A percentile compares a stretch with the other conserved stretches of the same genome.
phyloP scores from a whole-genome alignment of 2,113 vertebrate species.

The Eurystomus gularis region DNA sequence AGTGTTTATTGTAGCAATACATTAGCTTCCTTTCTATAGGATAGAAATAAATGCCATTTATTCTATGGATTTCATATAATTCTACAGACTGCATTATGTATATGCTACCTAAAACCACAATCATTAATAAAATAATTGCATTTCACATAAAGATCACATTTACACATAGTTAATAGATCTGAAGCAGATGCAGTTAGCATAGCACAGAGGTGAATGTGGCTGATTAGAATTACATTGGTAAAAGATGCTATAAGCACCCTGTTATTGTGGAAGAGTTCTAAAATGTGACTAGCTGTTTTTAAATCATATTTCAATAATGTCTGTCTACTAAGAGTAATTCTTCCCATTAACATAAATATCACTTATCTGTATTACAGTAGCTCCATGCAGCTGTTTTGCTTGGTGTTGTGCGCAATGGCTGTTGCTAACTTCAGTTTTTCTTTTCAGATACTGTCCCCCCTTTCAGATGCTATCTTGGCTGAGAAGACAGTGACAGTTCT shows the following conservation, averaged over 20 bases:
- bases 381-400: fast-evolving
- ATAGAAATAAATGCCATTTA: background rate
- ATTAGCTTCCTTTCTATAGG: background rate
- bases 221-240: background rate
- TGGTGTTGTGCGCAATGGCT: background rate
- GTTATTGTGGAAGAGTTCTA: background rate
- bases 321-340: background rate
- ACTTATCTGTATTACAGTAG: background rate
- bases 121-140: background rate
- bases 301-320: background rate
- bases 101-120: background rate
- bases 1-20: background rate
- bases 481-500: slow-evolving; percentile 89
- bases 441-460: slow-evolving; percentile 87
- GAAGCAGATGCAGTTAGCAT: background rate
- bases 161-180: background rate
- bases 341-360: background rate
- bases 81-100: background rate
- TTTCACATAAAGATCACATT: background rate
- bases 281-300: background rate
- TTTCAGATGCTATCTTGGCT: slow-evolving; percentile 86
- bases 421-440: background rate
- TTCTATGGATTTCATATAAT: background rate
- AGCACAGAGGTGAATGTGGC: background rate
- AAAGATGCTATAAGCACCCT: background rate